phyloP scores from a whole-genome alignment of 1,140 invertebrate species.

The Neelides sp. region DNA sequence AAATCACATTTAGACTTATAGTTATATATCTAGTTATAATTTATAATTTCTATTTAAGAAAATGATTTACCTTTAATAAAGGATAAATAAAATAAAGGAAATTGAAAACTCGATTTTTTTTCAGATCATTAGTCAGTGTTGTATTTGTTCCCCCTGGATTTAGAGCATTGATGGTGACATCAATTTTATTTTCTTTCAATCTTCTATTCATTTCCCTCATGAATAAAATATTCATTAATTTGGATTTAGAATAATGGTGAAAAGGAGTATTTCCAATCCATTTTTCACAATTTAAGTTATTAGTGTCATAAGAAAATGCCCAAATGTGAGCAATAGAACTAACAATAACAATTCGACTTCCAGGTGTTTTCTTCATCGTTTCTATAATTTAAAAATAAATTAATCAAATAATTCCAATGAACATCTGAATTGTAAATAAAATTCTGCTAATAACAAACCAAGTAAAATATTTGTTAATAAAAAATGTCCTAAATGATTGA shows the following conservation, averaged over 20 bases:
- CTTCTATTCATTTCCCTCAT: constrained; percentile 63
- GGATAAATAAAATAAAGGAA: too few relatives aligned
- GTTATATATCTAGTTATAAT: too few relatives aligned
- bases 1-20: too few relatives aligned
- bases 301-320: constrained; percentile 52
- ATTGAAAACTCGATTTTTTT: too few relatives aligned
- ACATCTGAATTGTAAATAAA: background rate
- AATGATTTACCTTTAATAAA: too few relatives aligned
- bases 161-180: constrained; percentile 27
- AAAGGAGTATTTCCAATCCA: constrained; percentile 49
- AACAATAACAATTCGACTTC: constrained; percentile 71
- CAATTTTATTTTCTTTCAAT: constrained; percentile 52
- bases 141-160: constrained; percentile 30
- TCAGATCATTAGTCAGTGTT: too few relatives aligned
- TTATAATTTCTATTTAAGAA: too few relatives aligned
- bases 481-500: constrained; percentile 80
- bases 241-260: constrained; percentile 68
- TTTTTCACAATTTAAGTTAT: constrained; percentile 62
- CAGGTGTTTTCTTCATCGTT: constrained; percentile 62
- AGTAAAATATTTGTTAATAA: constrained; percentile 59
- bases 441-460: constrained; percentile 42
- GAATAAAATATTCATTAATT: constrained; percentile 79
- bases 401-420: too few relatives aligned
- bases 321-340: constrained; percentile 68
- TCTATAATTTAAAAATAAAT: constrained; percentile 41